phyloP scores from a whole-genome alignment of 2,797 vertebrate species.

The Scomberomorus guttatus region DNA sequence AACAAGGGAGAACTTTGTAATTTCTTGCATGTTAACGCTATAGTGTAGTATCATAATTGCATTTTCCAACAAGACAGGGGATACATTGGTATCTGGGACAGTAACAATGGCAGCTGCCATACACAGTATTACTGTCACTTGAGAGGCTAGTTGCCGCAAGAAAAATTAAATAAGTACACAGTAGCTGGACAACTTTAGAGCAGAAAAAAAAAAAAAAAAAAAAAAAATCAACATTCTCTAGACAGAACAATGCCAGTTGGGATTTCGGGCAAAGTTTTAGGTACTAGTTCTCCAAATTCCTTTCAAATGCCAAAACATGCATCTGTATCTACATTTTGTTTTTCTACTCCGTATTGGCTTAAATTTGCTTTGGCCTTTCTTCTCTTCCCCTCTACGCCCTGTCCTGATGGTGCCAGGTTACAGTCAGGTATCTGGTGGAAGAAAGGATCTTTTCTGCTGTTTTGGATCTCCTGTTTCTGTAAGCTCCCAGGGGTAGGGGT shows the following conservation, averaged over 20 bases:
- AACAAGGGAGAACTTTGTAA: constrained; percentile 1
- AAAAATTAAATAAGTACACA: constrained; percentile 39
- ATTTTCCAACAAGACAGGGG: constrained; percentile 49
- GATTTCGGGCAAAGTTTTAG: constrained; percentile 35
- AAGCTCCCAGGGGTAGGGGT: constrained; percentile 81
- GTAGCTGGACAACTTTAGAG: constrained; percentile 23
- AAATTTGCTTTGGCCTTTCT: constrained; percentile 77
- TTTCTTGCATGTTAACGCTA: constrained; percentile 20
- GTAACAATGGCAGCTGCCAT: constrained; percentile 69
- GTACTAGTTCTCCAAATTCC: constrained; percentile 53
- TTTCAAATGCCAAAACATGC: constrained; percentile 56
- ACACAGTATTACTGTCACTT: constrained; percentile 55
- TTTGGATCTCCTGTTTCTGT: constrained; percentile 84
- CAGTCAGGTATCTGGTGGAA: constrained; percentile 87
- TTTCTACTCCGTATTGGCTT: constrained; percentile 56
- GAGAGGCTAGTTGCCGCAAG: constrained; percentile 50
- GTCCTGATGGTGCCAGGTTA: constrained; percentile 82
- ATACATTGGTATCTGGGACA: constrained; percentile 72
- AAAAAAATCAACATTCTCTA: constrained; percentile 29
- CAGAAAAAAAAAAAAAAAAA: too few relatives aligned
- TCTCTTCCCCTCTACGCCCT: constrained; percentile 64
- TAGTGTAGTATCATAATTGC: constrained; percentile 27
- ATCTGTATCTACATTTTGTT: constrained; percentile 48
- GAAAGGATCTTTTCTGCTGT: constrained; percentile 87
- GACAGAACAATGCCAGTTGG: constrained; percentile 21